Evolutionary conservation across 2,113 vertebrate species (phyloP).

Genomic region (Conger conger): DNA sequence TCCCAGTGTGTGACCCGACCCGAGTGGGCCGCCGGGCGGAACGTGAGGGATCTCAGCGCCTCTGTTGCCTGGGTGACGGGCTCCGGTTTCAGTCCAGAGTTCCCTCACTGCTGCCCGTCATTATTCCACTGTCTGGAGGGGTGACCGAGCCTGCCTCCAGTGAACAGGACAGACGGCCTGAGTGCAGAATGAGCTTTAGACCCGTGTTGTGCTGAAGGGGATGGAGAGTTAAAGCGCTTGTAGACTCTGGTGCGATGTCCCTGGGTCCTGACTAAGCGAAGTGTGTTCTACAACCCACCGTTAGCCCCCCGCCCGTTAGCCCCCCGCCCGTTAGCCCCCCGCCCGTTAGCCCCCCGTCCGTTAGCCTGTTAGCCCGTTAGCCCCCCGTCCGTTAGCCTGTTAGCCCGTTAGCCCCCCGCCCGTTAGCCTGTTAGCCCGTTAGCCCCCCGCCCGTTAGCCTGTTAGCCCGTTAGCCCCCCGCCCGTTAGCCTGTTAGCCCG

Average conservation of each 20-base stretch:
- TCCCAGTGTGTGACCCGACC: not conserved
- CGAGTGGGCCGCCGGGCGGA: no score
- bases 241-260: not conserved
- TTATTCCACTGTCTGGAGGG: not conserved
- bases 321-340: no score
- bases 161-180: not conserved
- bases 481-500: no score
- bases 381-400: no score
- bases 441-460: no score
- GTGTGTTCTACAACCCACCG: not conserved
- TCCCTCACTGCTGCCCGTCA: not conserved
- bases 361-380: no score
- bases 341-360: no score
- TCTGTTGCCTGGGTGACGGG: no score
- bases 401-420: no score
- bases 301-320: not conserved
- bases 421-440: no score
- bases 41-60: no score
- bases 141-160: not conserved
- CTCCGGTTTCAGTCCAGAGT: not conserved
- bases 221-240: not conserved
- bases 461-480: no score
- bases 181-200: not conserved
- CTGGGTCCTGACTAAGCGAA: not conserved
- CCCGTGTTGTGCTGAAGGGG: not conserved